These are phyloP conservation scores for Monoplex corrugatus DNA, from an alignment of 2,888 invertebrate genomes.

Conservation along the genomic window DNA sequence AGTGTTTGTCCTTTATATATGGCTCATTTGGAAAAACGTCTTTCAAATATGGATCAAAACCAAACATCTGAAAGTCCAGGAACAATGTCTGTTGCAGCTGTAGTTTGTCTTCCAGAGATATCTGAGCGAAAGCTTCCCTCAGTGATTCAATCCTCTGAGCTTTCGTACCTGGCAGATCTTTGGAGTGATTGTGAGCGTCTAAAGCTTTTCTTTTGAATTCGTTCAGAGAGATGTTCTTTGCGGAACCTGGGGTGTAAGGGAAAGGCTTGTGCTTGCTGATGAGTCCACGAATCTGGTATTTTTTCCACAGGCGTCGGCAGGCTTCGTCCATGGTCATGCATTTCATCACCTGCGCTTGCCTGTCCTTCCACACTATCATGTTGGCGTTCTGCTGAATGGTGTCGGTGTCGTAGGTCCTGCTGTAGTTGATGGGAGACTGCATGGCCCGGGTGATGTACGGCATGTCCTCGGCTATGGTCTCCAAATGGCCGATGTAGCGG, in stretches of 20 bases:
- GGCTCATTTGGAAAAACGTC: conserved; percentile 35
- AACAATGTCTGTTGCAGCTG: conserved; percentile 15
- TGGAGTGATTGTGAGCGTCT: conserved; percentile 60
- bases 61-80: conserved; percentile 45
- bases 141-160: conserved; percentile 62
- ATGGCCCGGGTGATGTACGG: conserved; percentile 33
- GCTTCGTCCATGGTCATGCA: conserved; percentile 66
- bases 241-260: conserved; percentile 56
- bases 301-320: conserved; percentile 63
- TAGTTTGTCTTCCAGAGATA: conserved; percentile 57
- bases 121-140: conserved; percentile 60
- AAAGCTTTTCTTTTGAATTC: conserved; percentile 61
- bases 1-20: not conserved
- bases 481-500: conserved; percentile 69
- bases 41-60: conserved; percentile 42
- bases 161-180: conserved; percentile 49
- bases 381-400: not conserved
- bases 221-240: conserved; percentile 53
- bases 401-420: conserved; percentile 3
- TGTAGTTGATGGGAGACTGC: not conserved
- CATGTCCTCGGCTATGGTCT: conserved; percentile 67
- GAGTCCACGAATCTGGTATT: conserved; percentile 67
- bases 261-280: conserved; percentile 63
- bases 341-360: conserved; percentile 47
- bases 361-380: not conserved